A percentile compares a stretch with the other conserved stretches of the same genome.
phyloP scores from a whole-genome alignment of 2,888 invertebrate species.

The Smittia sp. region DNA sequence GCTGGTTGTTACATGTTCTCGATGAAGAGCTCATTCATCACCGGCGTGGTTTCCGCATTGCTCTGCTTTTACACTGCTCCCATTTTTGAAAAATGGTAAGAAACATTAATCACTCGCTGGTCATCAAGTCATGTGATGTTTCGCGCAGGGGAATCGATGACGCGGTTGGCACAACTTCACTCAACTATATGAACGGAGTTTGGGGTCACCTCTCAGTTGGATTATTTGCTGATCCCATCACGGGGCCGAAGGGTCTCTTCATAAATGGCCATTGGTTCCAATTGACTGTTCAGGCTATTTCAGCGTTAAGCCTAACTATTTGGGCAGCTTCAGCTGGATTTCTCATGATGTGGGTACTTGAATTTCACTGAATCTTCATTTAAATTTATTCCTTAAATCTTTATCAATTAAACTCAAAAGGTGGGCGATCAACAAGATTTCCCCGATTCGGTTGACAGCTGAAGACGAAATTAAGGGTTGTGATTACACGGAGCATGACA shows the following conservation, averaged over 20 bases:
- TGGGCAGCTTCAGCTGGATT: slow-evolving; percentile 70
- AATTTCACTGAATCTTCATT: too few relatives aligned
- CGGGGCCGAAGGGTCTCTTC: neutral
- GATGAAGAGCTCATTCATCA: neutral
- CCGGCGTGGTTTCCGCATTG: slow-evolving; percentile 12
- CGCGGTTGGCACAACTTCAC: slow-evolving; percentile 80
- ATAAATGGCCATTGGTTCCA: slow-evolving; percentile 77
- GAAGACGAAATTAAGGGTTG: slow-evolving; percentile 78
- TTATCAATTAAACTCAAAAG: too few relatives aligned
- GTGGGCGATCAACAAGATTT: slow-evolving; percentile 68
- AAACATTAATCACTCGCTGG: neutral
- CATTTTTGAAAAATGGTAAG: neutral
- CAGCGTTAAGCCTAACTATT: slow-evolving; percentile 61
- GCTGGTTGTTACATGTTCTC: neutral
- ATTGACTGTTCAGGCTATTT: slow-evolving; percentile 71
- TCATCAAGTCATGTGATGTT: neutral
- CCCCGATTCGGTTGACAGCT: slow-evolving; percentile 73
- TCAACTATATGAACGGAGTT: slow-evolving; percentile 67
- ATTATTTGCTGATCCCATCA: slow-evolving; percentile 63
- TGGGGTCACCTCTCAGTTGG: slow-evolving; percentile 79
- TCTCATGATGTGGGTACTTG: slow-evolving; percentile 55
- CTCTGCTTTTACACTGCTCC: neutral
- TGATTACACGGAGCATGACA: slow-evolving; percentile 72
- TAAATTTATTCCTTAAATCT: too few relatives aligned
- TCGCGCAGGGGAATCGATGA: slow-evolving; percentile 59